Percentiles rank a stretch among this genome's conserved stretches.
Conservation (phyloP, 1,140 invertebrate species). For the Alviniconcha marisindica region DNA sequence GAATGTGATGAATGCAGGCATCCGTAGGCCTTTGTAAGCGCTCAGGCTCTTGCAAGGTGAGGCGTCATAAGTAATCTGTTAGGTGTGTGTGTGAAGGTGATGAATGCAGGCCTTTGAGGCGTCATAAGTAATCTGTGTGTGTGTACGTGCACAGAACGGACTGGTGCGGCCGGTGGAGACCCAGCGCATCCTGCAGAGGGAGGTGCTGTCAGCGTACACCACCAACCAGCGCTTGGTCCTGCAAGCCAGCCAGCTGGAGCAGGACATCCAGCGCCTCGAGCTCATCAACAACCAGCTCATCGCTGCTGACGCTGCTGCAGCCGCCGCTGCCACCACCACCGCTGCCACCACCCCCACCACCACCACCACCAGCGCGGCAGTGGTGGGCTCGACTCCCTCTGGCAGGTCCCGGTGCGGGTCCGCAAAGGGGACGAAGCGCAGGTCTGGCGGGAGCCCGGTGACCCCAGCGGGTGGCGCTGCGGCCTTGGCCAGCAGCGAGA, state of each 20-base stretch:
- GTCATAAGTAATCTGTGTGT: no score
- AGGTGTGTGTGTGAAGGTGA: no score
- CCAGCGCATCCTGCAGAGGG: slow-evolving; percentile 88
- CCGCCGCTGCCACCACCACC: neutral
- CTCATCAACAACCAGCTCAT: slow-evolving; percentile 76
- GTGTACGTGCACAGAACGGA: slow-evolving; percentile 56
- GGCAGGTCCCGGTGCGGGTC: neutral
- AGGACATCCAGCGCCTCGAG: slow-evolving; percentile 85
- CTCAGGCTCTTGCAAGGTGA: no score
- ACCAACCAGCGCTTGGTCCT: slow-evolving; percentile 88
- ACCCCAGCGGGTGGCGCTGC: neutral
- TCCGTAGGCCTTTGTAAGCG: no score
- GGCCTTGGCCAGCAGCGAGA: neutral
- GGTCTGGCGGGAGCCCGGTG: slow-evolving; percentile 8
- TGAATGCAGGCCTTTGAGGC: no score
- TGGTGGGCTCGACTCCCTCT: neutral
- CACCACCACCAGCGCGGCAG: neutral
- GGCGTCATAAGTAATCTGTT: no score
- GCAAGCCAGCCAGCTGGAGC: slow-evolving; percentile 85
- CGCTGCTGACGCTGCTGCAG: neutral
- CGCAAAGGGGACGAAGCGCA: slow-evolving; percentile 8
- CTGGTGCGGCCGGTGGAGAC: slow-evolving; percentile 50
- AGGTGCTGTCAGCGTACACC: slow-evolving; percentile 88
- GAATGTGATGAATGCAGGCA: no score
- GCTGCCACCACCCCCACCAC: neutral